Evolutionary conservation across 2,113 vertebrate species (phyloP).

Genomic region (Geococcyx californianus): DNA sequence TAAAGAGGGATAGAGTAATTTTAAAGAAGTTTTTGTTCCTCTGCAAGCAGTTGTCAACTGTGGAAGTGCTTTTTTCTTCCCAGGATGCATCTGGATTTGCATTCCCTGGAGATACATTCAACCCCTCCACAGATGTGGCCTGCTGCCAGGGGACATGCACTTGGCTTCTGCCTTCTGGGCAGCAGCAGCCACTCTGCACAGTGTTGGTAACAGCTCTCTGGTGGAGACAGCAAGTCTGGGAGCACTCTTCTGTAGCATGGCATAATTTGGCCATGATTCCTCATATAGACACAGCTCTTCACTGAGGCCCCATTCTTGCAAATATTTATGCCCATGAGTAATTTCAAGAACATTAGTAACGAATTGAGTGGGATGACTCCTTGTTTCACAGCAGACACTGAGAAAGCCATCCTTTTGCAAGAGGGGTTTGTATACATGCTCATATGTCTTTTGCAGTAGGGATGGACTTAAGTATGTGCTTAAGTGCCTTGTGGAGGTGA

Average conservation of each 20-base stretch:
- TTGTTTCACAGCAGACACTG: neutral
- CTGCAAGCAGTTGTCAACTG: neutral
- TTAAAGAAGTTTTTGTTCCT: neutral
- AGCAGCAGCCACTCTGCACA: neutral
- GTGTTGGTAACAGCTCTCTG: neutral
- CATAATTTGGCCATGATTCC: constrained; percentile 2
- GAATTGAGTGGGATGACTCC: neutral
- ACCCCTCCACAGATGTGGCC: neutral
- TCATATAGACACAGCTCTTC: neutral
- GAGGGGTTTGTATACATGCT: neutral
- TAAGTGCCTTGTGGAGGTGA: neutral
- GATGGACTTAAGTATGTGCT: neutral
- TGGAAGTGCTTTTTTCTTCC: neutral
- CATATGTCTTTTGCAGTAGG: neutral
- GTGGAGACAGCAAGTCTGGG: constrained; percentile 23
- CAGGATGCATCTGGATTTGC: neutral
- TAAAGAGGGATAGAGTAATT: neutral
- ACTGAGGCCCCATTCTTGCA: neutral
- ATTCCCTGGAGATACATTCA: neutral
- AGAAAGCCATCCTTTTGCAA: neutral
- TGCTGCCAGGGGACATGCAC: neutral
- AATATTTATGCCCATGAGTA: constrained; percentile 20
- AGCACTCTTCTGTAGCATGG: neutral
- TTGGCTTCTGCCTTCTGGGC: neutral
- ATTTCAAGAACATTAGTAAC: neutral